A percentile compares a stretch with the other conserved stretches of the same genome.
phyloP scores from a whole-genome alignment of 1,140 invertebrate genomes.

The Periplaneta americana region DNA sequence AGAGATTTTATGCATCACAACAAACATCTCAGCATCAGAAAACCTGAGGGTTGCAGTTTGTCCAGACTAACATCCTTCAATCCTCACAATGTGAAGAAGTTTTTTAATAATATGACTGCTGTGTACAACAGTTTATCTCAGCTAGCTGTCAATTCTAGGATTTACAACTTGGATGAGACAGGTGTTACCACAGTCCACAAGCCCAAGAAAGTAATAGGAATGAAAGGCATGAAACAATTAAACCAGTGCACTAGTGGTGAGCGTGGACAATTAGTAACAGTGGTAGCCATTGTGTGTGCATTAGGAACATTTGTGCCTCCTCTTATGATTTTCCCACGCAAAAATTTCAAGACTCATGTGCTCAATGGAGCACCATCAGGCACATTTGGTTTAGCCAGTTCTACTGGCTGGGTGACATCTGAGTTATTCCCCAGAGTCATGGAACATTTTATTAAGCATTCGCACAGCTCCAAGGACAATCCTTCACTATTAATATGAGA shows the following conservation, averaged over 20 bases:
- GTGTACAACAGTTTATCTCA: conserved; percentile 15
- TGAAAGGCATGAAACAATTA: conserved; percentile 25
- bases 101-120: conserved; percentile 22
- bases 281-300: conserved; percentile 34
- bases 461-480: conserved; percentile 16
- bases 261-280: conserved; percentile 39
- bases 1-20: too few species aligned
- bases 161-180: conserved; percentile 37
- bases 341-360: conserved; percentile 30
- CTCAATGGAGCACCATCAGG: conserved; percentile 31
- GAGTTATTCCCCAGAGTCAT: conserved; percentile 30
- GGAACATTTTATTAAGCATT: conserved; percentile 36
- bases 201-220: conserved; percentile 28
- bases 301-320: conserved; percentile 35
- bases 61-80: conserved; percentile 30
- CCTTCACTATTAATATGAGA: conserved; percentile 23
- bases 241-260: conserved; percentile 31
- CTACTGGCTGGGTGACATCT: conserved; percentile 35
- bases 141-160: conserved; percentile 26
- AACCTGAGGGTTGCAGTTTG: conserved; percentile 28
- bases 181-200: conserved; percentile 32
- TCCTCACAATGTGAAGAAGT: conserved; percentile 20
- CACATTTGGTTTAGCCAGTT: conserved; percentile 27
- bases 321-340: conserved; percentile 37
- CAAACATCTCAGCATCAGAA: too few species aligned